Evolutionary conservation across 2,797 vertebrate species (phyloP), one percentile per base, ranked within the genome.

Genomic region (Xerus rutilus): DNA sequence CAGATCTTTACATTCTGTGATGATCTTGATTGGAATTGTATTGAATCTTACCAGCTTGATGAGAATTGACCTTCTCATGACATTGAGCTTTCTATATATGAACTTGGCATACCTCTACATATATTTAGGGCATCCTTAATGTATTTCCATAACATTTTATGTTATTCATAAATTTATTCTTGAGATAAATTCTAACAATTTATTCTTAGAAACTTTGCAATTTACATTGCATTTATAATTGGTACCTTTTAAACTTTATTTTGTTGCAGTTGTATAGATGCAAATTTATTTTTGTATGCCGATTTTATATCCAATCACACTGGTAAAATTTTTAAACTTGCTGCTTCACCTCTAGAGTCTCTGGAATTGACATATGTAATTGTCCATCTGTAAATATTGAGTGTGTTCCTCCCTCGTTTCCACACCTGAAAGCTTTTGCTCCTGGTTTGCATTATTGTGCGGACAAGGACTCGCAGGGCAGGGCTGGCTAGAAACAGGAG

Each of bases 211-310:
- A 87, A 74, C 35, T 78, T 81, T 74, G 32, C 54, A 25, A 77
- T 81, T 96, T 74, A 70, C 65, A 87, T 59, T 59, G 18, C 32
- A 87, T 9, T 78, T 86, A 23, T 78, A 89, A 91, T 72, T 64
- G 79, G 69, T 67, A 72, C 76, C 49, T 94, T 93, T 69, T 30
- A 49, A 86, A 73, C 73, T 88, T 18, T 72, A n/a, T 86, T 88
- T 92, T 76, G 74, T 47, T 64, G 30, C 39, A 59, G 10, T 69
- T 72, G 7, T 43, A 81, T 32, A 59, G 30, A 69, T 59, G 70
- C 72, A 90, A n/a, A 49, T 59, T 87, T 77, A 45, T 78, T 83
- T 85, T 88, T 70, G 20, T 69, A 7, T 79, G 23, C 64, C n/a
- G 35, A 43, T 23, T 52, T 91, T 49, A 25, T 79, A 72, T 74